A percentile compares a stretch with the other conserved stretches of the same genome.
These are phyloP conservation scores for Syngnathoides biaculeatus DNA, from an alignment of 2,113 vertebrate genomes.

Conservation along the genomic window DNA sequence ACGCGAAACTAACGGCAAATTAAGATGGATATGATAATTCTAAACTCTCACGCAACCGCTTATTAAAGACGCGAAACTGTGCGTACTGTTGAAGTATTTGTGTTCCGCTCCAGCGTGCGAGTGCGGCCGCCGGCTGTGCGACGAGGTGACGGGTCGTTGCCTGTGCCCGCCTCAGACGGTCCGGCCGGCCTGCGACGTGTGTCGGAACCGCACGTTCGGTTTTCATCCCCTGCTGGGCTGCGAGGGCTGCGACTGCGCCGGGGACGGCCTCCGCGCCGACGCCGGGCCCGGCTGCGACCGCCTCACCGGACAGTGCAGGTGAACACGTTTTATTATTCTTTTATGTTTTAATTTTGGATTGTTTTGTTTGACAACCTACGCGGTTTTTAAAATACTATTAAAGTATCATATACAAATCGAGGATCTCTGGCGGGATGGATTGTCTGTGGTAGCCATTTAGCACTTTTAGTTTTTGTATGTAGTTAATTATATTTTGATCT, in stretches of 20 bases:
- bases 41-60: too few species aligned
- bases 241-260: conserved; percentile 83
- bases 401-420: too few species aligned
- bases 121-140: conserved; percentile 82
- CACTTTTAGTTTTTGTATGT: too few species aligned
- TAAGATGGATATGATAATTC: too few species aligned
- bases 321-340: too few species aligned
- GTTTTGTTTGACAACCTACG: neutral
- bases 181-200: conserved; percentile 80
- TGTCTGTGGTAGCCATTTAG: too few species aligned
- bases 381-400: too few species aligned
- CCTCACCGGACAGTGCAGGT: conserved; percentile 85
- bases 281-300: conserved; percentile 73
- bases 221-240: conserved; percentile 88
- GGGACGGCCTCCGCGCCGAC: conserved; percentile 58
- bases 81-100: neutral
- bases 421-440: too few species aligned
- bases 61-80: too few species aligned
- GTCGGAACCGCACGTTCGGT: conserved; percentile 78
- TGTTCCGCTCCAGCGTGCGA: conserved; percentile 72
- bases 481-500: too few species aligned
- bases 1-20: too few species aligned
- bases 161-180: conserved; percentile 86
- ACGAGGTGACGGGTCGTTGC: conserved; percentile 82
- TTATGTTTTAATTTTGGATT: too few species aligned